Evolutionary conservation across 2,888 invertebrate genomes (phyloP).

Genomic region (Spisula subtruncata): DNA sequence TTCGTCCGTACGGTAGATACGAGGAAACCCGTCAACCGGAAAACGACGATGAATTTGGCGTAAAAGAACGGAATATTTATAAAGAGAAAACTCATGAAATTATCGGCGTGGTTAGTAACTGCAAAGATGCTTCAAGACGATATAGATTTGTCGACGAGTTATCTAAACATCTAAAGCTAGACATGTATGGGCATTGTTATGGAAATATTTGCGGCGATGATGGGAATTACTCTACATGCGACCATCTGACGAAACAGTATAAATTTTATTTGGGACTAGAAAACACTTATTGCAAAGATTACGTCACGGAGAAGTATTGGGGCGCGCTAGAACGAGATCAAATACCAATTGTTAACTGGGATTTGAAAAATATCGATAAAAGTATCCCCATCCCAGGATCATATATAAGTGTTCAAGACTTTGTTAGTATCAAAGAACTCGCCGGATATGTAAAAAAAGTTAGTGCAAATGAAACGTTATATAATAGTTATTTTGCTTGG

Average conservation of each 20-base stretch:
- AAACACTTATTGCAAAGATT: constrained; percentile 63
- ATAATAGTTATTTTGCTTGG: constrained; percentile 69
- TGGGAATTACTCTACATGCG: constrained; percentile 1
- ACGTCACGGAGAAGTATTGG: constrained; percentile 69
- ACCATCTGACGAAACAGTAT: constrained; percentile 51
- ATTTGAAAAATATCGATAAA: constrained; percentile 16
- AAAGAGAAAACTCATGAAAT: constrained; percentile 53
- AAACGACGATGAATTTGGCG: constrained; percentile 2
- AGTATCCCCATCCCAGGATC: constrained; percentile 55
- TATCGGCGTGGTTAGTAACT: constrained; percentile 61
- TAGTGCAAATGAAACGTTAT: constrained; percentile 51
- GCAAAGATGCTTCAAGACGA: constrained; percentile 50
- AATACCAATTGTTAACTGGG: constrained; percentile 68
- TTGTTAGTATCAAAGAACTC: constrained; percentile 42
- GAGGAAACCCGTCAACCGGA: background rate
- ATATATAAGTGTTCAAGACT: constrained; percentile 65
- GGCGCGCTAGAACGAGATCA: constrained; percentile 37
- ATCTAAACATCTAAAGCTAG: constrained; percentile 52
- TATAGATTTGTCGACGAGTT: constrained; percentile 48
- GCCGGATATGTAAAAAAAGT: constrained; percentile 51
- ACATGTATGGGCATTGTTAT: constrained; percentile 61
- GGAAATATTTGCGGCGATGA: constrained; percentile 42
- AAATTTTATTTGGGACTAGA: constrained; percentile 65
- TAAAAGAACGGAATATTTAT: constrained; percentile 54
- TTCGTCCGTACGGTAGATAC: constrained; percentile 51